A percentile compares a stretch with the other conserved stretches of the same genome.
Evolutionary conservation across 2,113 vertebrate genomes (phyloP).

Genomic region (Varanus komodoensis): DNA sequence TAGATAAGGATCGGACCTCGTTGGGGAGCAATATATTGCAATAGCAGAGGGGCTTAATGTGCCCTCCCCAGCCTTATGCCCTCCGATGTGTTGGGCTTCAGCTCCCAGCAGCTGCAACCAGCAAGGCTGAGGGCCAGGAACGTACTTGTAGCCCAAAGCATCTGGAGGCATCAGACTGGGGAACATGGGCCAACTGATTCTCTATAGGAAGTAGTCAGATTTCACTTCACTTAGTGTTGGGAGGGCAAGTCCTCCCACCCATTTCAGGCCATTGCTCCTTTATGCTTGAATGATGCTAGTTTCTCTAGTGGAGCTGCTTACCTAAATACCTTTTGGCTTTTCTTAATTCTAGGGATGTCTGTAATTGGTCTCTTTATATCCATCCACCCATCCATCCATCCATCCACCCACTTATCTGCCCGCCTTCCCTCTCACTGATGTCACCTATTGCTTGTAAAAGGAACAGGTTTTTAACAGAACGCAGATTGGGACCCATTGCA

Average conservation of each 20-base stretch:
- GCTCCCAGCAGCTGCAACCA: too few species aligned
- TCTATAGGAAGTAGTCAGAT: background rate
- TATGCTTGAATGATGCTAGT: background rate
- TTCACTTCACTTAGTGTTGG: background rate
- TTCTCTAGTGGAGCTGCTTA: background rate
- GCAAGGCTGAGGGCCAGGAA: too few species aligned
- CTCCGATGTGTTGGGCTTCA: too few species aligned
- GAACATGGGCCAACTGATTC: background rate
- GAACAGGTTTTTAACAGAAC: background rate
- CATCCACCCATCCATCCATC: background rate
- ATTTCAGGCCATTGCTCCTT: background rate
- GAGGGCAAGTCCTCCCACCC: background rate
- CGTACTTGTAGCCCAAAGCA: too few species aligned
- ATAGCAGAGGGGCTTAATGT: background rate
- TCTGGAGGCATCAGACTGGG: too few species aligned
- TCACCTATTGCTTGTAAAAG: background rate
- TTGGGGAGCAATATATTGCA: rapidly evolving
- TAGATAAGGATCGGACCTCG: background rate
- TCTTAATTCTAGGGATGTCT: background rate
- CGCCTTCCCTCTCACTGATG: background rate
- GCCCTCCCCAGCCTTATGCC: background rate
- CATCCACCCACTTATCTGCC: background rate
- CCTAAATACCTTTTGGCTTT: background rate
- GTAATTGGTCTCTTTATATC: background rate
- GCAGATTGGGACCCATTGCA: background rate